Base-by-base conservation (phyloP, 2,888 invertebrate genomes). In the Tipula confusa region DNA sequence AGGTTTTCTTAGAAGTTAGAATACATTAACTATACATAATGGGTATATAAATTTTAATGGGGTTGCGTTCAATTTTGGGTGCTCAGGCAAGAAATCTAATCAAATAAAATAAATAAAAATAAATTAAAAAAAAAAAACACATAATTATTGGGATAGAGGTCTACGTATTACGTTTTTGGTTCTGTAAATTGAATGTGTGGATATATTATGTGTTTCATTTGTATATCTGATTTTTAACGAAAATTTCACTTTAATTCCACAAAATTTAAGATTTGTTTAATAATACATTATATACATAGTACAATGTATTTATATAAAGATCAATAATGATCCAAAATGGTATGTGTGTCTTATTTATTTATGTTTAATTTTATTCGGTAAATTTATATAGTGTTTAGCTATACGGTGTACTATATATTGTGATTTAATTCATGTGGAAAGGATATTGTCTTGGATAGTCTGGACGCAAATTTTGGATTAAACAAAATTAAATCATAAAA, bases 401-500 rank as follows among this genome's bases (percentile, higher is more conserved):
- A 64, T 64, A 64, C 64, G 64, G 64, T 64, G 64, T 64, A 64
- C 64, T 64, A 43, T 43, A 43, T 43, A 64, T 18, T 64, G 64
- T 64, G 64, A 64, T 64, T 64, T 64, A 64, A 24, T 64, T 24
- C 15, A 24, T 64, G 64, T 64, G 64, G 64, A 24, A 64, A 24
- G 64, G 64, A 64, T 64, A n/a, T n/a, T n/a, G n/a, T n/a, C n/a
- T 9, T 64, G 64, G 64, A 64, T 24, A 64, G 2, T 64, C 9
- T 64, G 24, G 64, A 24, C 64, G n/a, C n/a, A 24, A 9, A 64
- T 64, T 24, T 64, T 18, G 64, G 64, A 64, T 9, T 13, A 64
- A n/a, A 9, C 9, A 64, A 64, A 64, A 13, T 43, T 24, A 64
- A 64, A 43, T 15, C 43, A 43, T 43, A 64, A 64, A 64, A 64